Percentiles rank a stretch among this genome's conserved stretches.
phyloP scores from a whole-genome alignment of 2,888 invertebrate genomes.

The Dioctria rufipes region DNA sequence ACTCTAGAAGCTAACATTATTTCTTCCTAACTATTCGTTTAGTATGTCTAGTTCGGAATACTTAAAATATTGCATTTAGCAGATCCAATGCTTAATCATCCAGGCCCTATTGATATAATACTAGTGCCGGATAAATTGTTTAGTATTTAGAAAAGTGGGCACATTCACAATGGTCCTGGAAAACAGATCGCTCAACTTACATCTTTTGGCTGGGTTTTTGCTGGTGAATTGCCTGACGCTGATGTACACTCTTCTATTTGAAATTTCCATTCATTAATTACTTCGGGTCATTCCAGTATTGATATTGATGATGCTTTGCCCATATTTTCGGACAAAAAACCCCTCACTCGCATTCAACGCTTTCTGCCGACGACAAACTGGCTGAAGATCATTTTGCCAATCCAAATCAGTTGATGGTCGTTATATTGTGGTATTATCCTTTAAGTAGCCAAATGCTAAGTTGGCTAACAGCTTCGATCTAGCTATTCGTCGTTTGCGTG shows the following conservation, averaged over 20 bases:
- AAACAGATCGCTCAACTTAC: neutral
- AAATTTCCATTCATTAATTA: neutral
- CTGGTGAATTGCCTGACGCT: neutral
- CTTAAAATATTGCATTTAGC: neutral
- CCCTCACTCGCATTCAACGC: neutral
- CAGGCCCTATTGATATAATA: neutral
- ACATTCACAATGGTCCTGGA: neutral
- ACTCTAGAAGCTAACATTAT: too few relatives aligned
- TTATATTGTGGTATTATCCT: neutral
- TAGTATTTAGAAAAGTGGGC: neutral
- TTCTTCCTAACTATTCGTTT: too few relatives aligned
- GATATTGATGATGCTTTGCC: neutral
- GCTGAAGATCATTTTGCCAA: neutral
- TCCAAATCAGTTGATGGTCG: neutral
- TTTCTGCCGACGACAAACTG: neutral
- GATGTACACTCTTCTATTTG: neutral
- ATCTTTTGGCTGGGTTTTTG: neutral
- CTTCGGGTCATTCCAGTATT: neutral
- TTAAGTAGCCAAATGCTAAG: neutral
- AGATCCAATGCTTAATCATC: neutral
- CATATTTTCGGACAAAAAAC: constrained; percentile 18
- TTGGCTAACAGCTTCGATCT: neutral
- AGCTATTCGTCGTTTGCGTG: neutral
- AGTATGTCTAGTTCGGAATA: too few relatives aligned
- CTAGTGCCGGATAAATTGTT: constrained; percentile 14